These are phyloP conservation scores for Jaculus jaculus DNA, from an alignment of 2,113 vertebrate genomes.

Conservation along the genomic window DNA sequence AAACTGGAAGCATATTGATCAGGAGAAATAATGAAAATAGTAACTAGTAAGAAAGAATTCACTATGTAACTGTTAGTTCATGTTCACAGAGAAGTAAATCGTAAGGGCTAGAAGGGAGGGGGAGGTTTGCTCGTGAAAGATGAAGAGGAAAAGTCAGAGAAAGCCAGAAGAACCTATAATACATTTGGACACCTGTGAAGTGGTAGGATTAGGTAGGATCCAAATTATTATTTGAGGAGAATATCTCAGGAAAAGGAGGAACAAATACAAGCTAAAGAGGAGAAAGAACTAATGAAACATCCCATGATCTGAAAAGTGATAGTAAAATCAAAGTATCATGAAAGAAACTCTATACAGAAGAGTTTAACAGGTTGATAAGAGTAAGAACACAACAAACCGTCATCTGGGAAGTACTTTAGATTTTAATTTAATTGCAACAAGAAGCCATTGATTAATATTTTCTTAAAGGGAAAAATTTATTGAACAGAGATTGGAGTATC, in stretches of 20 bases:
- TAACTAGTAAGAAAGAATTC: background rate
- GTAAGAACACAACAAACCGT: background rate
- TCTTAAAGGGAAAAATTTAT: background rate
- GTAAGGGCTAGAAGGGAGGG: background rate
- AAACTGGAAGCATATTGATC: background rate
- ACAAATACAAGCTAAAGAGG: background rate
- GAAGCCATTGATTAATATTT: background rate
- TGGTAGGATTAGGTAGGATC: background rate
- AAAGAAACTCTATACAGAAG: background rate
- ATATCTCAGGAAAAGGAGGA: conserved; percentile 24
- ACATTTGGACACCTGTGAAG: background rate
- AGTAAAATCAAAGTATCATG: background rate
- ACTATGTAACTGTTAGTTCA: background rate
- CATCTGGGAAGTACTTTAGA: background rate
- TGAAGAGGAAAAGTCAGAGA: background rate
- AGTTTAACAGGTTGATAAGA: background rate
- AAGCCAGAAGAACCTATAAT: background rate
- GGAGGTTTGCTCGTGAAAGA: background rate
- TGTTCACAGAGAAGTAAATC: background rate
- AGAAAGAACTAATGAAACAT: background rate
- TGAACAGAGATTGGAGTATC: background rate
- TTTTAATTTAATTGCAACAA: conserved; percentile 34
- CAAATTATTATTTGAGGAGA: background rate
- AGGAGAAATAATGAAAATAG: background rate
- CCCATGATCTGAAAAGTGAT: background rate